phyloP scores from a whole-genome alignment of 1,140 invertebrate species.

The Archivesica marissinica region DNA sequence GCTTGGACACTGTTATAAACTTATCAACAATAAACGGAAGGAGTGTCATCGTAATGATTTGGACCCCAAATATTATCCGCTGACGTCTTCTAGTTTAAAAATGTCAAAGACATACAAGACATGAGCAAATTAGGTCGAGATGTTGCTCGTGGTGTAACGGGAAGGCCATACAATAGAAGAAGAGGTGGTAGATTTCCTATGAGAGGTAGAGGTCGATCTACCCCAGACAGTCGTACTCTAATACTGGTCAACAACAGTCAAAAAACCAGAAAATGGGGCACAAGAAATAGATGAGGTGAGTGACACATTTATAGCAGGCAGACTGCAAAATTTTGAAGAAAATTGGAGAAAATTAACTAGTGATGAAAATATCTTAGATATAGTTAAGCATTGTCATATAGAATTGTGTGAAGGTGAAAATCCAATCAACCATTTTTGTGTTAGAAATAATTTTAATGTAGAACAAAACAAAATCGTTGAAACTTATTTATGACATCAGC shows the following conservation, averaged over 20 bases:
- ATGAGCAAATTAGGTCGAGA: background rate
- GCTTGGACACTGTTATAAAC: conserved; percentile 22
- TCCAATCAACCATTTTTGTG: background rate
- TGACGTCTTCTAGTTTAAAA: conserved; percentile 1
- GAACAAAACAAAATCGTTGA: background rate
- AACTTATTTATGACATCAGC: no score
- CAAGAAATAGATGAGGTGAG: conserved; percentile 16
- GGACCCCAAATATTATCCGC: background rate
- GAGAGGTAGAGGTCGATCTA: background rate
- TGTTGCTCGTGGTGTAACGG: background rate
- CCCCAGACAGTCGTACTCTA: background rate
- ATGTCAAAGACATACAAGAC: conserved; percentile 9
- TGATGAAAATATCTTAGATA: no score
- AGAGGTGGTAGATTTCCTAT: background rate
- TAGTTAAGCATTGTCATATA: no score
- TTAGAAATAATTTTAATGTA: no score
- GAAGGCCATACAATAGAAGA: background rate
- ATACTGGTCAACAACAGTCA: background rate
- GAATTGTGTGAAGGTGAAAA: conserved; percentile 16
- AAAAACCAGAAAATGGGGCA: background rate
- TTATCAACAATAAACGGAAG: conserved; percentile 1
- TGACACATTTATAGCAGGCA: conserved; percentile 9
- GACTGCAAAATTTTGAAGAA: conserved; percentile 9
- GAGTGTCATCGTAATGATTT: background rate
- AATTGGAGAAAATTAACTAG: conserved; percentile 38